Percentiles rank a stretch among this genome's conserved stretches.
Conservation (phyloP, 1,140 invertebrate genomes). For the Homalodisca vitripennis region DNA sequence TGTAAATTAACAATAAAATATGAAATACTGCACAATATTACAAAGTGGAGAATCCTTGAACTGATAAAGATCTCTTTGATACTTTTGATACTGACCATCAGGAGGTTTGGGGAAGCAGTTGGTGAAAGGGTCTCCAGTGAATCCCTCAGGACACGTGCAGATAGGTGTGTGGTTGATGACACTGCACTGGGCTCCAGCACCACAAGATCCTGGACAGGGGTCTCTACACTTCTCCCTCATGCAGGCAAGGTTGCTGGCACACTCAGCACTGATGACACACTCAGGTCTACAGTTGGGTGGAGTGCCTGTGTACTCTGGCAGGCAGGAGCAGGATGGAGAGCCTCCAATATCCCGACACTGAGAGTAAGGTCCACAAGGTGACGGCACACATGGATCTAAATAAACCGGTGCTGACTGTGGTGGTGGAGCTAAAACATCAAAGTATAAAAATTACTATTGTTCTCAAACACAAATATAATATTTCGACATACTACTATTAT, state of each 20-base stretch:
- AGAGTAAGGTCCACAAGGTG: slow-evolving; percentile 68
- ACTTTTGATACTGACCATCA: slow-evolving; percentile 46
- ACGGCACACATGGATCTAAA: slow-evolving; percentile 65
- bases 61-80: slow-evolving; percentile 4
- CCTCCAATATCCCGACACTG: slow-evolving; percentile 62
- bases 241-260: slow-evolving; percentile 63
- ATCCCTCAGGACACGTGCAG: slow-evolving; percentile 66
- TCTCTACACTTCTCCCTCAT: slow-evolving; percentile 67
- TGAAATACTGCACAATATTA: slow-evolving; percentile 21
- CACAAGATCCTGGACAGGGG: slow-evolving; percentile 68
- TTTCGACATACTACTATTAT: no score
- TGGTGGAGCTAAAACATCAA: slow-evolving; percentile 43
- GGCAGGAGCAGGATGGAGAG: slow-evolving; percentile 64
- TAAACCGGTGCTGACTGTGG: slow-evolving; percentile 42
- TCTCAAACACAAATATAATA: no score
- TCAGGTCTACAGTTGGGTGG: slow-evolving; percentile 72
- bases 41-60: neutral
- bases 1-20: slow-evolving; percentile 11
- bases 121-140: slow-evolving; percentile 67
- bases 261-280: slow-evolving; percentile 69
- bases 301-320: slow-evolving; percentile 61
- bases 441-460: no score
- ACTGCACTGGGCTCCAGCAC: slow-evolving; percentile 60
- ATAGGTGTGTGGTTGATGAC: slow-evolving; percentile 66
- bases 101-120: slow-evolving; percentile 55